These are phyloP conservation scores for Pipa parva DNA, from an alignment of 2,113 vertebrate species.

Conservation along the genomic window DNA sequence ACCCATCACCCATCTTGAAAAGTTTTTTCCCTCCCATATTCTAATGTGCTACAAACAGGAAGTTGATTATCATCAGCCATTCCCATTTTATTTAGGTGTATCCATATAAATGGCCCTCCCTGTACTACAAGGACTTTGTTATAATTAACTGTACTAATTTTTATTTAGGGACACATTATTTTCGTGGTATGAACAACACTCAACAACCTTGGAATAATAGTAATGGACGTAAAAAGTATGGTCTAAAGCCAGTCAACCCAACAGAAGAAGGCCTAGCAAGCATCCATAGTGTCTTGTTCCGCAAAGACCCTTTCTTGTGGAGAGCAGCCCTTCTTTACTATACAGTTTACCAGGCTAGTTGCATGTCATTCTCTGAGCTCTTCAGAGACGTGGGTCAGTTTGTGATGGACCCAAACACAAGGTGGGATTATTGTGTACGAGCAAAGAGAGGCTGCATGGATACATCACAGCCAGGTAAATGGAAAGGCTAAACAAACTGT, in stretches of 20 bases:
- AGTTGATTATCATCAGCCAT: too few relatives aligned
- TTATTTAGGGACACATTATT: conserved; percentile 83
- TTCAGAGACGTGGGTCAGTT: conserved; percentile 79
- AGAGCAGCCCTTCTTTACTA: conserved; percentile 91
- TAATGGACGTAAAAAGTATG: conserved; percentile 67
- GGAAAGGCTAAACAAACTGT: not conserved
- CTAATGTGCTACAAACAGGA: too few relatives aligned
- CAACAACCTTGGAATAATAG: conserved; percentile 84
- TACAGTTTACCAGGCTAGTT: conserved; percentile 83
- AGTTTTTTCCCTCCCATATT: too few relatives aligned
- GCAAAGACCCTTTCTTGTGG: conserved; percentile 89
- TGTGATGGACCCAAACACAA: conserved; percentile 80
- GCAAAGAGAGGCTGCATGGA: conserved; percentile 91
- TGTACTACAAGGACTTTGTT: too few relatives aligned
- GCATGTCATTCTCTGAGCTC: conserved; percentile 81
- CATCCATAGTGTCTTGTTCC: conserved; percentile 87
- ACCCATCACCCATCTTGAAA: too few relatives aligned
- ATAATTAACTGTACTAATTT: not conserved
- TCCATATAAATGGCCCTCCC: too few relatives aligned
- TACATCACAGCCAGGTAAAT: conserved; percentile 78
- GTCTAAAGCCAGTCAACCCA: conserved; percentile 82
- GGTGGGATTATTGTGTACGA: conserved; percentile 93
- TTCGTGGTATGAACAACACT: conserved; percentile 85
- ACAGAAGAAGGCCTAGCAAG: conserved; percentile 92
- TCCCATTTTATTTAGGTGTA: too few relatives aligned